Conservation (phyloP, 2,113 vertebrate species). For the Saimiri boliviensis region DNA sequence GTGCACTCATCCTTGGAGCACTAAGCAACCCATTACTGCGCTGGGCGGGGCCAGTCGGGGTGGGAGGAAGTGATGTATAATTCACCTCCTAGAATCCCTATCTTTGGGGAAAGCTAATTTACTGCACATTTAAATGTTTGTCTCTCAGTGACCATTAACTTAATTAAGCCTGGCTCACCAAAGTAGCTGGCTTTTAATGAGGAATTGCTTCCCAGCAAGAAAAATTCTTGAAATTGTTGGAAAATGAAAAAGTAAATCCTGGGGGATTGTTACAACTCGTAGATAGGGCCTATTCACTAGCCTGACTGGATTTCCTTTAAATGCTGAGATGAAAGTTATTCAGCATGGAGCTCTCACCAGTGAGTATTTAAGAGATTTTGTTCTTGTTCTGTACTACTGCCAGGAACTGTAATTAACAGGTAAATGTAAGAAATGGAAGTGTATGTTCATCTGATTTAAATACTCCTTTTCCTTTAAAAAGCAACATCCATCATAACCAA, state of each 20-base stretch:
- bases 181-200: slow-evolving; percentile 30
- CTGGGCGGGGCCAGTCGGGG: no score
- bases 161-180: neutral
- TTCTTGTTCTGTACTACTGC: slow-evolving; percentile 74
- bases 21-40: neutral
- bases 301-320: slow-evolving; percentile 76
- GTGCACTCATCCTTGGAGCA: neutral
- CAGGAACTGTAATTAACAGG: slow-evolving; percentile 65
- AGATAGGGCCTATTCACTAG: slow-evolving; percentile 27
- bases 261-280: slow-evolving; percentile 54
- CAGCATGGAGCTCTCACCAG: slow-evolving; percentile 42
- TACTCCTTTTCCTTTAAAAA: slow-evolving; percentile 61
- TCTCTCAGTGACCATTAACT: neutral
- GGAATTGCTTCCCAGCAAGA: slow-evolving; percentile 37
- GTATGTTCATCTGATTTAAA: slow-evolving; percentile 63
- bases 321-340: slow-evolving; percentile 73
- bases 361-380: slow-evolving; percentile 38
- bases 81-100: neutral
- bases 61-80: neutral
- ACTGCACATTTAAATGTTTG: neutral
- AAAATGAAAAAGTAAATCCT: slow-evolving; percentile 60
- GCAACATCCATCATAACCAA: slow-evolving; percentile 30
- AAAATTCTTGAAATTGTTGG: slow-evolving; percentile 68
- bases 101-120: neutral
- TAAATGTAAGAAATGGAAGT: slow-evolving; percentile 67